Evolutionary conservation across 1,140 invertebrate species (phyloP), one percentile per base, ranked within the genome.

Genomic region (Belonocnema kinseyi): DNA sequence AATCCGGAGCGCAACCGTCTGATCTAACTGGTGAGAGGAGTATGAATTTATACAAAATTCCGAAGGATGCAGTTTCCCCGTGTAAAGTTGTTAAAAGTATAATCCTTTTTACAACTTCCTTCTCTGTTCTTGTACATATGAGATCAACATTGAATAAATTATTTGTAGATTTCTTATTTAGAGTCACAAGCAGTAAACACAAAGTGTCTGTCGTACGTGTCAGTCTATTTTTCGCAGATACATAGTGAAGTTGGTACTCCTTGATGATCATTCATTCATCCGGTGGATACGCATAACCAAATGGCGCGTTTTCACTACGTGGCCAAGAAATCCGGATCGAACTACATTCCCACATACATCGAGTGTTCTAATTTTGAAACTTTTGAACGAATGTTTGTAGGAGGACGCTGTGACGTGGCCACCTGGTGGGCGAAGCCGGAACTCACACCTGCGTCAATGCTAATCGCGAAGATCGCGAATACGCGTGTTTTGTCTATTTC

Each of bases 401-500:
- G 16, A 79, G 66, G 78, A 74, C 56, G 26, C 73, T 66, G 33
- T 80, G 81, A 79, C 71, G 74, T 52, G 16, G 77, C 75, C 79
- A 53, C 78, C 76, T 80, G 26, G 80, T 82, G 80, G 80, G 58
- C 80, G 79, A 81, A 58, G 79, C 83, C 81, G 85, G 82, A 87
- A 85, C 79, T 79, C 61, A 53, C 76, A 85, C 78, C 80, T 84
- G 80, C 78, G 80, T 78, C 83, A 83, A 83, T 77, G 50, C n/a
- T n/a, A 66, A 77, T 19, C 71, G 40, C 40, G 40, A 46, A 46
- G 40, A 10, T 46, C 40, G 40, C 40, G 40, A 11, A 46, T 46
- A 78, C 73, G 50, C 52, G 58, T 74, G 54, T n/a, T 54, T 76
- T 56, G 72, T 79, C 72, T 73, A 79, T 73, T 76, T 80, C 61